phyloP scores from a whole-genome alignment of 2,888 invertebrate species.

The Clepsis dumicolana region DNA sequence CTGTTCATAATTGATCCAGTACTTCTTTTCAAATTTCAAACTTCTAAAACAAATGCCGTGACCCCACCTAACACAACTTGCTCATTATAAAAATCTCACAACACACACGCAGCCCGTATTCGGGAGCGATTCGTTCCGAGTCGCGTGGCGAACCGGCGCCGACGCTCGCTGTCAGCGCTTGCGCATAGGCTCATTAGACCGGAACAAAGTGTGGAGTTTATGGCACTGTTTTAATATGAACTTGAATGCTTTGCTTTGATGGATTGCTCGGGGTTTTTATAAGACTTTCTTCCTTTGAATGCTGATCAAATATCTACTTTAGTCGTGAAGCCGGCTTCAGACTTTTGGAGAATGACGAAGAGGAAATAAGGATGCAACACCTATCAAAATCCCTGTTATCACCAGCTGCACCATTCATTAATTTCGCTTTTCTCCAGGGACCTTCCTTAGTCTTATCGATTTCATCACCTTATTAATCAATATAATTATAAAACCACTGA shows the following conservation, averaged over 20 bases:
- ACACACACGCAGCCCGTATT: slow-evolving; percentile 67
- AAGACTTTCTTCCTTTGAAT: background rate
- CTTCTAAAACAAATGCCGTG: background rate
- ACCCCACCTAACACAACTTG: slow-evolving; percentile 25
- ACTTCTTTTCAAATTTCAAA: too few relatives aligned
- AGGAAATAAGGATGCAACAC: too few relatives aligned
- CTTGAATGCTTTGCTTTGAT: slow-evolving; percentile 45
- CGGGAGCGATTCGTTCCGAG: slow-evolving; percentile 76
- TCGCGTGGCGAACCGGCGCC: slow-evolving; percentile 73
- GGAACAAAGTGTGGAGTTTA: slow-evolving; percentile 69
- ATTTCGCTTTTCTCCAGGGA: too few relatives aligned
- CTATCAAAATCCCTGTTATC: too few relatives aligned
- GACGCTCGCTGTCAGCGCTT: slow-evolving; percentile 69
- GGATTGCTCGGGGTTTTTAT: background rate
- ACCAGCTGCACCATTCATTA: too few relatives aligned
- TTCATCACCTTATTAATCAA: too few relatives aligned
- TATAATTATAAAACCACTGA: too few relatives aligned
- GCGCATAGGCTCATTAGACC: slow-evolving; percentile 81
- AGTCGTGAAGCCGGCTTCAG: background rate
- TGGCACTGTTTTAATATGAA: slow-evolving; percentile 49
- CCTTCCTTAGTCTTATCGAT: too few relatives aligned
- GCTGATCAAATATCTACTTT: background rate
- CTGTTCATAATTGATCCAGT: too few relatives aligned
- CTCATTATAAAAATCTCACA: slow-evolving; percentile 59
- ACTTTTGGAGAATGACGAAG: too few relatives aligned